phyloP scores from a whole-genome alignment of 2,888 invertebrate genomes.

The Pachymerium ferrugineum region DNA sequence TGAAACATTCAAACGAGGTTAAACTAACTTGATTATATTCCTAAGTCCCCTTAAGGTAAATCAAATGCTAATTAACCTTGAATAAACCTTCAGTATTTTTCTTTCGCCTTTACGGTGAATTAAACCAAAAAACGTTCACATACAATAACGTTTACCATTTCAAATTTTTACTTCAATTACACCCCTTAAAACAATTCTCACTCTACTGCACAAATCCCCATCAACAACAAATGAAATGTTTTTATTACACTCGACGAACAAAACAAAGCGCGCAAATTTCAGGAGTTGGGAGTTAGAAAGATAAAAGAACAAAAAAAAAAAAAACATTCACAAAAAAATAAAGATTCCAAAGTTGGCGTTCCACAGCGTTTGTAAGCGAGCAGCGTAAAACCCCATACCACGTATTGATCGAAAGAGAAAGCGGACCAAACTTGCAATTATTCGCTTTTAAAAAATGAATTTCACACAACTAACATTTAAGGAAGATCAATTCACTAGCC shows the following conservation, averaged over 20 bases:
- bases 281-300: not conserved
- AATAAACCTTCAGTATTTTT: not conserved
- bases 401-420: not conserved
- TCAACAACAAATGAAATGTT: not conserved
- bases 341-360: not conserved
- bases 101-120: too few species aligned
- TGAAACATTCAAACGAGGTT: conserved; percentile 23
- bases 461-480: conserved; percentile 9
- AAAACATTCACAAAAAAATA: not conserved
- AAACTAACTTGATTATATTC: not conserved
- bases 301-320: not conserved
- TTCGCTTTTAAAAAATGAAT: conserved; percentile 21
- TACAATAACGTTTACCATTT: too few species aligned
- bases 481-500: not conserved
- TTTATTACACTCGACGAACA: not conserved
- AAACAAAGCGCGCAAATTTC: not conserved
- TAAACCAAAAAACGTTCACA: too few species aligned
- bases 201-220: not conserved
- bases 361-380: not conserved
- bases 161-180: not conserved
- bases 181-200: not conserved
- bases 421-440: conserved; percentile 11
- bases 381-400: conserved; percentile 16
- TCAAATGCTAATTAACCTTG: not conserved
- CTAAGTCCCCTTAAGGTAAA: not conserved